A percentile compares a stretch with the other conserved stretches of the same genome.
These are phyloP conservation scores for Salticus scenicus DNA, from an alignment of 2,888 invertebrate genomes.

Conservation along the genomic window DNA sequence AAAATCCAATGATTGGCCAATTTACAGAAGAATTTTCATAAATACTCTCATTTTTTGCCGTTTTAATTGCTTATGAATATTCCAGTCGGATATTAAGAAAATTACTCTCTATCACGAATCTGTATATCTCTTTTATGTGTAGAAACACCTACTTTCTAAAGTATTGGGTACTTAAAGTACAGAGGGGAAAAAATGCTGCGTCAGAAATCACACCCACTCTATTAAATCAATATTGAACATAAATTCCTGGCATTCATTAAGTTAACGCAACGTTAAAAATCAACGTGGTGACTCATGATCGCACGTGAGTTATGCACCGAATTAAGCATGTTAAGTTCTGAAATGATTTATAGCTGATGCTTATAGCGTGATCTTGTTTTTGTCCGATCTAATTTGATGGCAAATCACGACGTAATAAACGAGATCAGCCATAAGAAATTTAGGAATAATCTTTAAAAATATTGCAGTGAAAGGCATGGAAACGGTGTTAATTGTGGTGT, in stretches of 20 bases:
- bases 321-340: background rate
- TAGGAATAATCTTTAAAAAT: too few species aligned
- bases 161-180: too few species aligned
- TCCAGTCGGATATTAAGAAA: background rate
- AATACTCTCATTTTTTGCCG: background rate
- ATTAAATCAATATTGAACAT: background rate
- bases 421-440: background rate
- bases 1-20: too few species aligned
- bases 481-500: too few species aligned
- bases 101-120: background rate
- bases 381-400: slow-evolving; percentile 11
- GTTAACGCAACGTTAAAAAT: background rate
- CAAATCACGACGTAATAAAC: slow-evolving; percentile 4
- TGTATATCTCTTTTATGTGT: too few species aligned
- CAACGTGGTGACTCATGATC: background rate
- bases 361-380: slow-evolving; percentile 1
- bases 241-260: slow-evolving; percentile 2
- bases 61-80: background rate
- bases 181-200: background rate
- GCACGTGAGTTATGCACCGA: background rate
- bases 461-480: too few species aligned
- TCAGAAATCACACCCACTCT: background rate
- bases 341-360: background rate
- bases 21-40: too few species aligned
- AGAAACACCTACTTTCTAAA: background rate